Base-by-base conservation (phyloP, 2,113 vertebrate genomes). In the Rafetus swinhoei region DNA sequence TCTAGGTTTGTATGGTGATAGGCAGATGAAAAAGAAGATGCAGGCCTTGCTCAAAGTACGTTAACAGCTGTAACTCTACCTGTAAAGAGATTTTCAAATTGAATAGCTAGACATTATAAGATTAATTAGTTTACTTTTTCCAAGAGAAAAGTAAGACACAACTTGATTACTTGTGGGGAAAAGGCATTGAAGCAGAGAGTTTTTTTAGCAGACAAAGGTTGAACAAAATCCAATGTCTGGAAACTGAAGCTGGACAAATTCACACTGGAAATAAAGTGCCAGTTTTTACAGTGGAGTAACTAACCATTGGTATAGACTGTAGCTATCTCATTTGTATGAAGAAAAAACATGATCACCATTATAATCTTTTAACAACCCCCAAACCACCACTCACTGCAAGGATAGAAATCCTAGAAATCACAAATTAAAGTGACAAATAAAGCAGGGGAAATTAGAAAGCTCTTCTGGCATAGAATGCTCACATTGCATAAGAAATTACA, bases 21-120 rank as follows among this genome's bases (percentile, higher is more conserved):
- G 81, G 72, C 91, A 94, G 93, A 82, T 57, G 93, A 84, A 29
- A 27, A 27, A 94, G 91, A 16, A 65, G 60, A 92, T 81, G 87
- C 24, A 72, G 22, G 19, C 6, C 79, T 85, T 80, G 32, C 24
- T 21, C 21, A n/a, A 62, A 79, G 32, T 82, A 35, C 52, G n/a
- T 89, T 62, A 35, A 35, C 60, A 88, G 91, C 6, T 85, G 60
- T 57, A 91, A 62, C 60, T 62, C 15, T 57, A 87, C 85, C 57
- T 52, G 29, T 59, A 89, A 90, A 76, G 29, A 85, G 45, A 62
- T 22, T 16, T 24, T 77, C 19, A 74, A 16, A 2, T 25, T 90
- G 45, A 74, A 13, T 32, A 32, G 59, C 76, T 69, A 74, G 16
- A 53, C 57, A 7, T 19, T 88, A 79, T 45, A 77, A 80, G 80